Evolutionary conservation across 2,113 vertebrate genomes (phyloP).

Genomic region (Pollimyrus isidori): DNA sequence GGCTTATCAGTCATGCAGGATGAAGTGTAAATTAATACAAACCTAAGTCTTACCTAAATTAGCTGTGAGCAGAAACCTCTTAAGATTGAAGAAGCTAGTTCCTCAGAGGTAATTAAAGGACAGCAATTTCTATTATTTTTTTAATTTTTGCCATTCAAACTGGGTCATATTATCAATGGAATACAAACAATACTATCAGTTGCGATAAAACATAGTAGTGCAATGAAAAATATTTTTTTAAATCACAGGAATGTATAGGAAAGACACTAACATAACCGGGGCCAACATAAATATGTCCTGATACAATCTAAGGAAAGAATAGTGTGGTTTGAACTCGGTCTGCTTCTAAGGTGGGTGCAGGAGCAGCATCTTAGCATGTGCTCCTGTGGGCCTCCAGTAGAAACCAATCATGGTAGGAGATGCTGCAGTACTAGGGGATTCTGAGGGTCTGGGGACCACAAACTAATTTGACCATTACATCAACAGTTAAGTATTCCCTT

Average conservation of each 20-base stretch:
- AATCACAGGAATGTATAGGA: not conserved
- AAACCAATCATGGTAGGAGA: not conserved
- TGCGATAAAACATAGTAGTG: not conserved
- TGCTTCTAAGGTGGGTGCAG: not conserved
- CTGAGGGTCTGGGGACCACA: not conserved
- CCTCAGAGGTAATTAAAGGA: not conserved
- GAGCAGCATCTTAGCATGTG: not conserved
- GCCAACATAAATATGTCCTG: not conserved
- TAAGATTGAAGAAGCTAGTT: not conserved
- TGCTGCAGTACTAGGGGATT: not conserved
- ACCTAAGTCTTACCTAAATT: conserved; percentile 10
- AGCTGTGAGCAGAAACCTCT: conserved; percentile 8
- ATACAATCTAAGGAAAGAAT: not conserved
- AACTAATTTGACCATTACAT: not conserved
- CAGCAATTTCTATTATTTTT: not conserved
- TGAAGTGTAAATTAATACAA: not conserved
- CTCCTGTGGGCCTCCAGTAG: not conserved
- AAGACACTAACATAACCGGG: not conserved
- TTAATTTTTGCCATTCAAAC: not conserved
- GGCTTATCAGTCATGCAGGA: not conserved
- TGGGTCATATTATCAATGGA: not conserved
- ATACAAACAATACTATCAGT: not conserved
- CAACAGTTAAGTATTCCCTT: not conserved
- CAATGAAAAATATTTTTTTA: not conserved
- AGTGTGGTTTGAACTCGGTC: not conserved